Base-by-base conservation (phyloP, 2,113 vertebrate genomes). In the Chelonoidis abingdonii region DNA sequence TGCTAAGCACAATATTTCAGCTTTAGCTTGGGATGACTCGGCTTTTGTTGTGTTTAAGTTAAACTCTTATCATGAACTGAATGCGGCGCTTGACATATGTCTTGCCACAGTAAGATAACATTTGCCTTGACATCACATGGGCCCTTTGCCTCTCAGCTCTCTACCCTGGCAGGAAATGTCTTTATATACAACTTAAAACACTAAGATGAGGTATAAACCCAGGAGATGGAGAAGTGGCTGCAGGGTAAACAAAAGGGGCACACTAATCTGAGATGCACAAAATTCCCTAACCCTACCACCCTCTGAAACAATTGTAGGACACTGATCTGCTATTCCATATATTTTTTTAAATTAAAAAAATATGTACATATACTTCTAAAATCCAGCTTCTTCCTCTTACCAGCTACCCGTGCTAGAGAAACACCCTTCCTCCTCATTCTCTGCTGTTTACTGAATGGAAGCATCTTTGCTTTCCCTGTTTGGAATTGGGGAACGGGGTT, bases 21-120 rank as follows among this genome's bases (percentile, higher is more conserved):
- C 59, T 86, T 56, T 50, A 59, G 52, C 75, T 86, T 65, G 75
- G 84, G 93, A 91, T 93, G 89, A 17, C 41, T 95, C 92, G 89
- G 93, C 84, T 87, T 54, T 84, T 89, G 53, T 22, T 92, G 53
- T 13, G 88, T 62, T 91, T 65, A 38, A 85, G 54, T 10, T 49
- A 80, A 87, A 84, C 84, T 81, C 93, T 97, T 96, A 95, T 96
- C 97, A 47, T 19, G 88, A 47, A 79, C 86, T 52, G 22, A 90
- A 91, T 92, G 87, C 3, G 19, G 89, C 57, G 89, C 50, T 93
- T 0, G 1, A 29, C 4, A 17, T 22, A 69, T 14, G 11, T 59
- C 95, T 97, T 97, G 94, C 97, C 97, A 97, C 96, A 94, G 95
- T 80, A 84, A 50, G 86, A 96, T 86, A 97, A 97, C 96, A 90